Conservation (phyloP, 2,797 vertebrate species). For the Chelon auratus region DNA sequence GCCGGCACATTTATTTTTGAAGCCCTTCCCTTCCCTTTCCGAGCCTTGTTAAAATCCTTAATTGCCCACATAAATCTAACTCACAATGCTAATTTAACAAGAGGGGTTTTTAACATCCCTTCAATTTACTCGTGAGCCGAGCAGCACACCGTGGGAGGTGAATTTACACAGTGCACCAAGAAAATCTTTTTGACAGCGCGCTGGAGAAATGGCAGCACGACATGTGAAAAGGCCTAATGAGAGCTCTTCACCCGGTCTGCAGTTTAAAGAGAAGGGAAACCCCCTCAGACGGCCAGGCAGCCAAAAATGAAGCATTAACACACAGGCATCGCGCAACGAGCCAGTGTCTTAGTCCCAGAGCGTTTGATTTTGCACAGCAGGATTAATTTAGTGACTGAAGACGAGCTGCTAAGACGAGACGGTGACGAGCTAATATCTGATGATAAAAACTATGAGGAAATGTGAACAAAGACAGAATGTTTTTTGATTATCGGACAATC, state of each 20-base stretch:
- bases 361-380: background rate
- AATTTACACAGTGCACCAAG: background rate
- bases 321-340: background rate
- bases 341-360: background rate
- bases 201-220: conserved; percentile 15
- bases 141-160: conserved; percentile 25
- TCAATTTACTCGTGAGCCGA: conserved; percentile 24
- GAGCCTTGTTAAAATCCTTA: conserved; percentile 49
- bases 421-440: too few species aligned
- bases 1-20: background rate
- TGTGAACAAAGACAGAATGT: too few species aligned
- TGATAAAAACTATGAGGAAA: too few species aligned
- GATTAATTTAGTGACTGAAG: too few species aligned
- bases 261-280: background rate
- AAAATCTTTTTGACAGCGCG: conserved; percentile 17
- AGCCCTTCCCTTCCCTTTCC: background rate
- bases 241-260: conserved; percentile 10
- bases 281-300: background rate
- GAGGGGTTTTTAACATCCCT: conserved; percentile 5
- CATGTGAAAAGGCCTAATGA: conserved; percentile 15
- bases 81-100: conserved; percentile 38
- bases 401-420: too few species aligned
- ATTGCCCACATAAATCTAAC: conserved; percentile 50
- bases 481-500: too few species aligned
- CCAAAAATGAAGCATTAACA: background rate